phyloP scores from a whole-genome alignment of 2,797 vertebrate genomes.

The Percopsis omiscomaycus region DNA sequence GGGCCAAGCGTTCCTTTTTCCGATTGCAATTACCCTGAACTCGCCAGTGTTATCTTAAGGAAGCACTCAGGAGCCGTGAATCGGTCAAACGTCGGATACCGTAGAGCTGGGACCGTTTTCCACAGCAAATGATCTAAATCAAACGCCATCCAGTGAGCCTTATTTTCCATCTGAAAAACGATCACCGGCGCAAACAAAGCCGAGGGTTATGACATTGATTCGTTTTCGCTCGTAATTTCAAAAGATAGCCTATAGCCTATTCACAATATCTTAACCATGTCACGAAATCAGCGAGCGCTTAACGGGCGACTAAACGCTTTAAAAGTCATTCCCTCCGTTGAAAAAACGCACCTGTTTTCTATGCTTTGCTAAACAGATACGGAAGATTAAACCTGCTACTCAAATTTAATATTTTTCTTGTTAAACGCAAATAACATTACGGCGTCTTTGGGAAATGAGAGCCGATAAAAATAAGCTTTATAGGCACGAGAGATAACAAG shows the following conservation, averaged over 20 bases:
- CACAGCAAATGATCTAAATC: conserved; percentile 41
- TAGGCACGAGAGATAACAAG: conserved; percentile 31
- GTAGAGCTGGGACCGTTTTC: conserved; percentile 42
- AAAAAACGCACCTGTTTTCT: conserved; percentile 34
- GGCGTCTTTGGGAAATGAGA: conserved; percentile 26
- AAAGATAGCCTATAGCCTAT: not conserved
- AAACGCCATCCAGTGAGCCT: conserved; percentile 11
- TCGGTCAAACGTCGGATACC: conserved; percentile 38
- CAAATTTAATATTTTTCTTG: conserved; percentile 22
- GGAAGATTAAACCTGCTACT: conserved; percentile 31
- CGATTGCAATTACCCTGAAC: conserved; percentile 52
- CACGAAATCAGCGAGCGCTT: no score
- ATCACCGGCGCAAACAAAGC: conserved; percentile 28
- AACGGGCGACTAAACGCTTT: conserved; percentile 9
- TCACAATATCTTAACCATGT: conserved; percentile 2
- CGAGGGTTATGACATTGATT: conserved; percentile 10
- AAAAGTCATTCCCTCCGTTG: not conserved
- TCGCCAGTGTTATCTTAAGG: conserved; percentile 53
- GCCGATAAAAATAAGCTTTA: not conserved
- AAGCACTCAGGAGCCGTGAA: conserved; percentile 54
- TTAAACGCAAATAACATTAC: conserved; percentile 4
- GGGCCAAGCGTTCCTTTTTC: conserved; percentile 55
- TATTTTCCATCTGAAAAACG: conserved; percentile 13
- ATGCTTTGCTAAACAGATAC: conserved; percentile 6
- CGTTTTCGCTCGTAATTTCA: conserved; percentile 34